Percentiles rank a stretch among this genome's conserved stretches.
These are phyloP conservation scores for Cantharis flavilabris DNA, from an alignment of 2,888 invertebrate species.

Conservation along the genomic window DNA sequence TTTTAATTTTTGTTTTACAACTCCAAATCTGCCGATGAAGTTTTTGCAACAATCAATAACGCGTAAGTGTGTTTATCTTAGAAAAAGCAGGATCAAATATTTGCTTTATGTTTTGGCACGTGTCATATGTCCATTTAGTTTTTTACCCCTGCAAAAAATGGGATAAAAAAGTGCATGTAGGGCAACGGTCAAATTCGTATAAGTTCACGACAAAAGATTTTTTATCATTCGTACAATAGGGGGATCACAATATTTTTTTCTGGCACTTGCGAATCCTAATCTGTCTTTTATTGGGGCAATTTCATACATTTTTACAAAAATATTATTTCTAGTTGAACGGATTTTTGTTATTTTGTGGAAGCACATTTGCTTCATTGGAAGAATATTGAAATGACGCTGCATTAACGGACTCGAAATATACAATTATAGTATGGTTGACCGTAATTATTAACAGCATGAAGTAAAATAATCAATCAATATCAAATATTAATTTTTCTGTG, in stretches of 20 bases:
- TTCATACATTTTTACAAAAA: conserved; percentile 36
- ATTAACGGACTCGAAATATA: background rate
- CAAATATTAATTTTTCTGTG: conserved; percentile 43
- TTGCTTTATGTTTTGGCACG: conserved; percentile 33
- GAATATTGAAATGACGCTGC: background rate
- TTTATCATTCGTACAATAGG: conserved; percentile 36
- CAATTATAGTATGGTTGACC: background rate
- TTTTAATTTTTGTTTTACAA: background rate
- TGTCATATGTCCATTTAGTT: conserved; percentile 35
- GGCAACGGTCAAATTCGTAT: conserved; percentile 51
- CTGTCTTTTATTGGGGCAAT: conserved; percentile 41
- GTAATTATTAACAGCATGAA: background rate
- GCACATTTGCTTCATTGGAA: background rate
- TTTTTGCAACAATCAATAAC: background rate
- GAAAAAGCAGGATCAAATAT: conserved; percentile 36
- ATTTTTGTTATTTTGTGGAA: background rate
- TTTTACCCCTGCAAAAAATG: conserved; percentile 34
- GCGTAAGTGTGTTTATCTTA: conserved; percentile 7
- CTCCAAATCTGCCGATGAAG: background rate
- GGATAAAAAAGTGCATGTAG: conserved; percentile 44
- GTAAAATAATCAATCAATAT: conserved; percentile 39
- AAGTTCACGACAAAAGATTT: conserved; percentile 42
- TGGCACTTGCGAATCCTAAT: conserved; percentile 45
- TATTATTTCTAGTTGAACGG: background rate
- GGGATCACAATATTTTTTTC: conserved; percentile 48